Evolutionary conservation across 2,797 vertebrate species (phyloP).

Genomic region (Microctenopoma stevenorrisi): DNA sequence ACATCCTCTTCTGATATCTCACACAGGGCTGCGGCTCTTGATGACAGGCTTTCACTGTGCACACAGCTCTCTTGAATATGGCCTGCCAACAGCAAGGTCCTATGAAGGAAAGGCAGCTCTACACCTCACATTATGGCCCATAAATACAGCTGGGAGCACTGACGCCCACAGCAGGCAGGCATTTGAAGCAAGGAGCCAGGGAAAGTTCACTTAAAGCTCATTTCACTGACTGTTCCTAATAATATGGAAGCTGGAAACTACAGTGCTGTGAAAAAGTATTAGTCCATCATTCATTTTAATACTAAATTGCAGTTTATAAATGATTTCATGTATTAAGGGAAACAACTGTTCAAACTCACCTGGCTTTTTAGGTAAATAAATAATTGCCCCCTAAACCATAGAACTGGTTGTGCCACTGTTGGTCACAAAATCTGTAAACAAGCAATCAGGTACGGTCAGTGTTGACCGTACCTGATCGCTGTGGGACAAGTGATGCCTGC

Average conservation of each 20-base stretch:
- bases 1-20: constrained; percentile 68
- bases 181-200: constrained; percentile 44
- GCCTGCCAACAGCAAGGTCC: constrained; percentile 73
- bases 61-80: constrained; percentile 37
- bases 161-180: constrained; percentile 23
- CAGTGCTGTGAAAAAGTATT: too few relatives aligned
- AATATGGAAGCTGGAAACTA: constrained; percentile 9
- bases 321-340: too few relatives aligned
- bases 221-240: constrained; percentile 8
- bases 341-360: too few relatives aligned
- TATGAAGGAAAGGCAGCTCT: constrained; percentile 66
- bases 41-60: constrained; percentile 70
- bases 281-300: too few relatives aligned
- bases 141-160: constrained; percentile 64
- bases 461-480: too few relatives aligned
- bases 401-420: too few relatives aligned
- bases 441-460: too few relatives aligned
- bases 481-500: too few relatives aligned
- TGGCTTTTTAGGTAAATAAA: too few relatives aligned
- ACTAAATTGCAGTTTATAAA: too few relatives aligned
- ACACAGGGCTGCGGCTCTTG: constrained; percentile 49
- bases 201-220: constrained; percentile 49
- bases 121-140: constrained; percentile 64
- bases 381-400: too few relatives aligned
- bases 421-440: too few relatives aligned